These are phyloP conservation scores for Synergus japonicus DNA, from an alignment of 2,888 invertebrate species.

Conservation along the genomic window DNA sequence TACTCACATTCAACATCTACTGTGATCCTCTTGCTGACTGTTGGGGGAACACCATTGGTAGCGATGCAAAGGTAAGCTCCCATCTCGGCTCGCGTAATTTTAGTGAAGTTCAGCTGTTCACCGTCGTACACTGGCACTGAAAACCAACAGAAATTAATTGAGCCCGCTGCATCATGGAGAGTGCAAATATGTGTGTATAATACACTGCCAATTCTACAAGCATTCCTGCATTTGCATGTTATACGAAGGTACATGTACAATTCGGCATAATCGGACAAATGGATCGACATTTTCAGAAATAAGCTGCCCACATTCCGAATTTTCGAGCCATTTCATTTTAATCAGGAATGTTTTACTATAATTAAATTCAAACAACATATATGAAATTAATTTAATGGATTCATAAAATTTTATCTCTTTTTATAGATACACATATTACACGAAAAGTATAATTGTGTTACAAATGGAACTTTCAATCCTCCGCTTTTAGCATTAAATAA, in stretches of 20 bases:
- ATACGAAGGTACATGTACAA: neutral
- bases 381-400: neutral
- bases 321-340: neutral
- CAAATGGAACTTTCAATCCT: too few relatives aligned
- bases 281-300: neutral
- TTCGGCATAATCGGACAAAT: neutral
- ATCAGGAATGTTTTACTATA: neutral
- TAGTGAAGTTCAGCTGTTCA: conserved; percentile 89
- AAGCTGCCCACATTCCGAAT: neutral
- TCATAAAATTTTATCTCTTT: neutral
- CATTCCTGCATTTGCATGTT: neutral
- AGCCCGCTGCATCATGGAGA: neutral
- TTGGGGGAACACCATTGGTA: conserved; percentile 92
- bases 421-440: neutral
- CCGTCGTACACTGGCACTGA: conserved; percentile 91
- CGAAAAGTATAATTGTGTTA: too few relatives aligned
- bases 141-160: conserved; percentile 59
- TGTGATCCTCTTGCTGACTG: conserved; percentile 94
- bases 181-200: neutral
- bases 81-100: conserved; percentile 93
- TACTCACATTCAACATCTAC: conserved; percentile 94
- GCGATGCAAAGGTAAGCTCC: conserved; percentile 91
- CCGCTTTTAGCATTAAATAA: too few relatives aligned
- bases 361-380: neutral
- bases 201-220: neutral